Conservation (phyloP, 2,888 invertebrate species). For the Papilio gigon region DNA sequence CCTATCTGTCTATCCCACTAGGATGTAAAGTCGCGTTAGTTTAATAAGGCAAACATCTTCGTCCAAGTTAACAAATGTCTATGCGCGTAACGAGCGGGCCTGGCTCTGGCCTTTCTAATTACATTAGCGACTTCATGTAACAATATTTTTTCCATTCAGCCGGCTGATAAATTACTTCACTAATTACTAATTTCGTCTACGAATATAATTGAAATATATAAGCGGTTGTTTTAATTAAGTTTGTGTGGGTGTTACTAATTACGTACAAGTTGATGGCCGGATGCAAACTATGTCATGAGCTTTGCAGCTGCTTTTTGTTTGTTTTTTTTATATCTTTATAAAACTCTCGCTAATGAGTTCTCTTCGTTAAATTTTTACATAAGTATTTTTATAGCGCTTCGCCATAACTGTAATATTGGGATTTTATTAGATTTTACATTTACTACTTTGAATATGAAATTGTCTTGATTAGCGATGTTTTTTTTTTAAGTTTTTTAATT, state of each 20-base stretch:
- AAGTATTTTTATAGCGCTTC: constrained; percentile 23
- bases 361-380: constrained; percentile 34
- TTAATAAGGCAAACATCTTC: constrained; percentile 17
- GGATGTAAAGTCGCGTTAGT: constrained; percentile 8
- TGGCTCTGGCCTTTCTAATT: constrained; percentile 23
- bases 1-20: background rate
- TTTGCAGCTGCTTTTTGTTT: constrained; percentile 35
- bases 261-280: constrained; percentile 45
- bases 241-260: constrained; percentile 51
- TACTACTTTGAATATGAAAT: background rate
- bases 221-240: constrained; percentile 50
- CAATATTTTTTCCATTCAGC: constrained; percentile 24
- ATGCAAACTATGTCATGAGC: constrained; percentile 43
- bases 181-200: constrained; percentile 32
- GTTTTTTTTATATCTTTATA: constrained; percentile 34
- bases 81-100: constrained; percentile 9
- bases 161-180: constrained; percentile 36
- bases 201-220: constrained; percentile 45
- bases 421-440: constrained; percentile 5
- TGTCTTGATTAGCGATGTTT: background rate
- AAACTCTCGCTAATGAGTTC: constrained; percentile 39
- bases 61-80: constrained; percentile 12
- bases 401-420: constrained; percentile 8
- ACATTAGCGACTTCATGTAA: constrained; percentile 30
- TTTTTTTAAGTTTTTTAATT: background rate